These are phyloP conservation scores for Spialia ferax DNA, from an alignment of 2,888 invertebrate genomes.

Conservation along the genomic window DNA sequence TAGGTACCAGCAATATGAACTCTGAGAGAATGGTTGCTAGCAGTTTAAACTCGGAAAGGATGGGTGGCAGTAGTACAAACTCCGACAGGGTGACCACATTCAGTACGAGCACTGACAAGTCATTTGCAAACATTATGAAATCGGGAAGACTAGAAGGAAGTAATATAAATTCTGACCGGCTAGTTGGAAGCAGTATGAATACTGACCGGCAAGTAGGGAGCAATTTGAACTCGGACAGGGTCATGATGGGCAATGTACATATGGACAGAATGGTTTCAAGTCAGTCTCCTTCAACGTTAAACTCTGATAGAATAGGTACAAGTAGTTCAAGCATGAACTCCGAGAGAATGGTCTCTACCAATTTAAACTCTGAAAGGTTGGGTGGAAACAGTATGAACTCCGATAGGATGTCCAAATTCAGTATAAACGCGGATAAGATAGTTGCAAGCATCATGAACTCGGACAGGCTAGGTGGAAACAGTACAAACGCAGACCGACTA, in stretches of 20 bases:
- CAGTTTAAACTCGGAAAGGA: slow-evolving; percentile 15
- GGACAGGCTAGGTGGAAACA: not conserved
- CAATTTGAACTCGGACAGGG: slow-evolving; percentile 8
- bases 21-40: slow-evolving; percentile 16
- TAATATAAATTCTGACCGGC: not conserved
- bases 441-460: not conserved
- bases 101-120: not conserved
- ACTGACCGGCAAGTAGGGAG: not conserved
- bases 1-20: not conserved
- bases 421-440: not conserved
- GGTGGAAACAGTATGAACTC: slow-evolving; percentile 36
- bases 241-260: slow-evolving; percentile 14
- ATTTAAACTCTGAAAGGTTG: slow-evolving; percentile 41
- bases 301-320: not conserved
- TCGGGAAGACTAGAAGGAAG: not conserved
- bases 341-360: not conserved
- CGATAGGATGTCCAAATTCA: not conserved
- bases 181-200: not conserved
- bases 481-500: not conserved
- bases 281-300: not conserved
- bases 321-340: slow-evolving; percentile 11
- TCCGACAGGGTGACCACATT: slow-evolving; percentile 1
- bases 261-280: slow-evolving; percentile 11
- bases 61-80: slow-evolving; percentile 10
- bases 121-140: not conserved